Evolutionary conservation across 2,888 invertebrate genomes (phyloP), one percentile per base, ranked within the genome.

Genomic region (Tenthredo distinguenda): DNA sequence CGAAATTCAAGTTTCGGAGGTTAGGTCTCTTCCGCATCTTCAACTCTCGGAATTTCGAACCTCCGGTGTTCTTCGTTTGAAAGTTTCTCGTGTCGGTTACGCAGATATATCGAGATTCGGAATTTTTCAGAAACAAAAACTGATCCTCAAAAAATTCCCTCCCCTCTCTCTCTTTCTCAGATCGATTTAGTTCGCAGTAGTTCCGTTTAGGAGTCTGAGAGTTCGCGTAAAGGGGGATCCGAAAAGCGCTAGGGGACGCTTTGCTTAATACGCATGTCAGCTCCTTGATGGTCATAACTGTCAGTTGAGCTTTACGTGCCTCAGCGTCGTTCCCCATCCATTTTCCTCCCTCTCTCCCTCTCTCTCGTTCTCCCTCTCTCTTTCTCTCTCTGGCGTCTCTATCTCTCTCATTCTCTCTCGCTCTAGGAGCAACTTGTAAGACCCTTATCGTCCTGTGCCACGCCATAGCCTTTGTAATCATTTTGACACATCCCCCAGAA

Each of bases 361-460:
- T 37, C 74, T 26, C 26, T 26, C 43, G 58, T 76, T 10, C n/a
- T 47, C 82, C 43, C 40, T 55, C 68, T 7, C 58, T 55, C 84
- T 18, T 21, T 26, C 37, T 37, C 86, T 18, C 72, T 77, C 21
- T 18, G 0, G 7, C 26, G 34, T 62, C 65, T 72, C 50, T 85
- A 37, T 65, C 62, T 26, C 12, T 62, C 26, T 62, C 84, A 58
- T 21, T 76, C 50, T 40, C 62, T 81, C 84, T 40, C 62, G 72
- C 84, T 40, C 12, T 26, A 18, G 62, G 81, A 62, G 50, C 81
- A 62, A 81, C 58, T 86, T 86, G 43, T 91, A 91, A 91, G 90
- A 91, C 91, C 90, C 91, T 92, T 92, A 92, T 92, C 92, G 90
- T 87, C 85, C 87, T 74, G 87, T 89, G 83, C 91, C 92, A 92